Base-by-base conservation (phyloP, 1,140 invertebrate species). In the Panulirus ornatus region DNA sequence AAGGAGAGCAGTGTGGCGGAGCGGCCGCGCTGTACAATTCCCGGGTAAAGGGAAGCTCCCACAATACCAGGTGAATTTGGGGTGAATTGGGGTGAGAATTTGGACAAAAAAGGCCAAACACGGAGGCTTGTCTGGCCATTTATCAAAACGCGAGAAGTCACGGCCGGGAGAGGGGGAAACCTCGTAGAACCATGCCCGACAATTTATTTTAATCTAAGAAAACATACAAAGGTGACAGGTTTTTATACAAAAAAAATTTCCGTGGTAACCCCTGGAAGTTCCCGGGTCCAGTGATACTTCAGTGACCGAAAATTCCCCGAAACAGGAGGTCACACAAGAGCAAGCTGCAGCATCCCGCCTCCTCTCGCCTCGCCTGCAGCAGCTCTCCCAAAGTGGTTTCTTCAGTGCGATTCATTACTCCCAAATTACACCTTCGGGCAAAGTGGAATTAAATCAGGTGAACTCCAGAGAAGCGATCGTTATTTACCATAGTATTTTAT, bases 31-130 rank as follows among this genome's bases (percentile, higher is more conserved):
- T 78, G 73, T 87, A 78, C 76, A 51, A 38, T 44, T 58, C 54
- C 54, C 51, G 75, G 75, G 73, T 78, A 81, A 70, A 54, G 84
- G 54, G 76, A 70, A 58, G 73, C 73, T 34, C 47, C 54, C 85
- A 81, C 85, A 88, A 88, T 88, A 88, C 85, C 85, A 88, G 85
- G 85, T 88, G 85, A 88, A 88, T 88, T 88, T 47, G 85, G 71
- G 47, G 85, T 88, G 85, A 88, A 88, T 88, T 88, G 85, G 85
- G 85, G 54, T 88, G 75, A 81, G 85, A 88, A 88, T 88, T 78
- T 81, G 85, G 85, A 88, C 85, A 88, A 78, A 88, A 88, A 88
- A 70, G 63, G 85, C 85, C 76, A 78, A 78, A 88, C 85, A 78
- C 42, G 54, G 51, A 81, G 85, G 85, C 75, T 88, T 88, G 85